A percentile compares a stretch with the other conserved stretches of the same genome.
phyloP scores from a whole-genome alignment of 2,113 vertebrate genomes.

The Corynorhinus townsendii region DNA sequence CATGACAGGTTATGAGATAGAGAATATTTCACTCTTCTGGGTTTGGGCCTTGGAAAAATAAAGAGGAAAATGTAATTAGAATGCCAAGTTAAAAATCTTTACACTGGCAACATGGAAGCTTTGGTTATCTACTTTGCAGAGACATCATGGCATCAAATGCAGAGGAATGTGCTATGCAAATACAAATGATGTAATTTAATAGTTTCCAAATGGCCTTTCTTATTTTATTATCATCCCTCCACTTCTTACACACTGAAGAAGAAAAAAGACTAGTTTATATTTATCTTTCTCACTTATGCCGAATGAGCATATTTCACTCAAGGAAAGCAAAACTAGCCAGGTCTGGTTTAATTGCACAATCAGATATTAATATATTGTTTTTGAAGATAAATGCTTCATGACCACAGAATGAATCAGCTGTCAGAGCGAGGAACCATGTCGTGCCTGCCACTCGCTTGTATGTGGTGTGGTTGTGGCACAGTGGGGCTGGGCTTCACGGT shows the following conservation, averaged over 20 bases:
- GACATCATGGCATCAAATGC: not conserved
- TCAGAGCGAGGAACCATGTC: not conserved
- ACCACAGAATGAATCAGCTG: slow-evolving; percentile 58
- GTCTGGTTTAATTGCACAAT: not conserved
- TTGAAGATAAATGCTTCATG: slow-evolving; percentile 44
- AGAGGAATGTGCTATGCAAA: not conserved
- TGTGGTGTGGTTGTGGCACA: not conserved
- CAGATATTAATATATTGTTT: not conserved
- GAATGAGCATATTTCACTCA: slow-evolving; percentile 13
- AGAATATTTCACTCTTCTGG: not conserved
- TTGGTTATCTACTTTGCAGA: not conserved
- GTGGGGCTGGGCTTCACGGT: accelerated
- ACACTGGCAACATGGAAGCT: not conserved
- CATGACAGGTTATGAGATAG: not conserved
- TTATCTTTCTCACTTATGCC: not conserved
- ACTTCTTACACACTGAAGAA: not conserved
- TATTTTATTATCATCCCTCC: not conserved
- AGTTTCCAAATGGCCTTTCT: not conserved
- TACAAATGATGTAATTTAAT: not conserved
- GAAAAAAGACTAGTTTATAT: not conserved
- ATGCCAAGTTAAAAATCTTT: not conserved
- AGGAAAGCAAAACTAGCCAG: slow-evolving; percentile 26
- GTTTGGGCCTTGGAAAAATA: not conserved
- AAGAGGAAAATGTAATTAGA: not conserved
- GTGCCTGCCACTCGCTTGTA: accelerated